Conservation (phyloP, 2,797 vertebrate genomes). For the Xerus rutilus region DNA sequence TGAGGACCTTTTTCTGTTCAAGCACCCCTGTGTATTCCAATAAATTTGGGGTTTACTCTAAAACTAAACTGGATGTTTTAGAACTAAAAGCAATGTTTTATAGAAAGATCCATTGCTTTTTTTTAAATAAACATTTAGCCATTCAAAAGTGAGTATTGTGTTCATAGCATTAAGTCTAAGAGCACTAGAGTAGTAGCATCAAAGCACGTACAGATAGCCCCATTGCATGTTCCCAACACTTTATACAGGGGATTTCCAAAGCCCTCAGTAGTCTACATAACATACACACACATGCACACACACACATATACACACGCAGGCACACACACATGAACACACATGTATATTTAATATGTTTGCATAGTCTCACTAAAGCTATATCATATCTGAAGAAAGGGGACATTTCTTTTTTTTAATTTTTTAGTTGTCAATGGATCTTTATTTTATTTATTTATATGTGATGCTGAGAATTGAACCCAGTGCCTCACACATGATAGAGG, state of each 20-base stretch:
- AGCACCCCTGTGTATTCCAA: background rate
- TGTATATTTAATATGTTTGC: background rate
- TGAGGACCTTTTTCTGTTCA: background rate
- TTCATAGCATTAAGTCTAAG: background rate
- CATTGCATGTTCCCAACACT: accelerated
- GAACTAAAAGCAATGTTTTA: background rate
- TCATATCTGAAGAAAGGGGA: background rate
- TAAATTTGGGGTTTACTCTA: background rate
- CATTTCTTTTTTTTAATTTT: background rate
- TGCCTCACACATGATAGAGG: too few species aligned
- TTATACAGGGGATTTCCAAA: background rate
- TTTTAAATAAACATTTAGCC: background rate
- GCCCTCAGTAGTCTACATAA: background rate
- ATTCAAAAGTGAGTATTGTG: background rate
- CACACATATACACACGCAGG: background rate
- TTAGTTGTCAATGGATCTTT: too few species aligned
- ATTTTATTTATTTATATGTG: too few species aligned
- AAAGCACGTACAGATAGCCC: background rate
- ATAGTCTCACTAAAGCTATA: background rate
- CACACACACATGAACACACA: too few species aligned
- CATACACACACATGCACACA: background rate
- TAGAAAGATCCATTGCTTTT: background rate
- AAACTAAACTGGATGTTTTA: background rate
- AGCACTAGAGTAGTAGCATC: background rate
- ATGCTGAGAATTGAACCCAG: too few species aligned